Base-by-base conservation (phyloP, 2,797 vertebrate species). In the Amblyopsis hoosieri region DNA sequence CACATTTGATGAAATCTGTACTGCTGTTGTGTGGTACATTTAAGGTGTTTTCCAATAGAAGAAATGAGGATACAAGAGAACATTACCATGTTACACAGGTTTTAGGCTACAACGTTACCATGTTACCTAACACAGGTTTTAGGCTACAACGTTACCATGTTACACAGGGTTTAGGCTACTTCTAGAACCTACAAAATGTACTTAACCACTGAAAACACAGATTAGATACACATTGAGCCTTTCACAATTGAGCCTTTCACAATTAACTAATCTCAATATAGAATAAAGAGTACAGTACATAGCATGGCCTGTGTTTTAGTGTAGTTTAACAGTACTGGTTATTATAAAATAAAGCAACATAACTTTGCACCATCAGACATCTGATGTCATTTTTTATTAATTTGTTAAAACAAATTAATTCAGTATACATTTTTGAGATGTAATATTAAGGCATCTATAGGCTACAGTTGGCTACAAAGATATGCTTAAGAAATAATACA, bases 361-460 rank as follows among this genome's bases (percentile, higher is more conserved):
- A 60, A 54, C 5, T 33, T 62, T 67, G 62, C 13, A 19, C 45
- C 45, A 46, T 46, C 56, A 45, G 19, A 23, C 12, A 54, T 67
- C 1, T 62, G 23, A 29, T 29, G 23, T 29, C 23, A 29, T 53
- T 45, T 46, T 62, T 46, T 57, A 50, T 19, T 54, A 64, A 31
- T 19, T 47, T 17, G 0, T 19, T 49, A 23, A 17, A 4, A 17
- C 45, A 45, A 45, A 48, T 45, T 11, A 33, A 60, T 23, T 37
- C 1, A 1, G 3, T 15, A 14, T 37, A 33, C n/a, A 48, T 19
- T 57, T 15, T 23, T 17, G 54, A 71, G 49, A 59, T 45, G 33
- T 45, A 67, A 63, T 48, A 70, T 51, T 69, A 75, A 81, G 73
- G 67, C 66, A 29, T 4, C 3, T 29, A 29, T 29, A 29, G 23